phyloP scores from a whole-genome alignment of 2,113 vertebrate species.

The Siniperca chuatsi region DNA sequence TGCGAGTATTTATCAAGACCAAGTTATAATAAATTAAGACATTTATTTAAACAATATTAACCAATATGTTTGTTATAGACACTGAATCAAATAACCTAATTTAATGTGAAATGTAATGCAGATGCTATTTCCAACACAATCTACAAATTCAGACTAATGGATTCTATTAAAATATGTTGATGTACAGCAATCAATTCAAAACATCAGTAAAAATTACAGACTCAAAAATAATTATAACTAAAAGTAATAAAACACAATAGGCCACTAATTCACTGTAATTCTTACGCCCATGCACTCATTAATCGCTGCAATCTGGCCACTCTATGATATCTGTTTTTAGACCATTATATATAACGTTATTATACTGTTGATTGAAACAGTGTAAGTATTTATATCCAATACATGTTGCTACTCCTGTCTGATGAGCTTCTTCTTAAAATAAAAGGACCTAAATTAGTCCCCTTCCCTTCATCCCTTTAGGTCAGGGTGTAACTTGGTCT shows the following conservation, averaged over 20 bases:
- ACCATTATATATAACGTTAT: neutral
- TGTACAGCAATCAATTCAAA: neutral
- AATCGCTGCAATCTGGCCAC: neutral
- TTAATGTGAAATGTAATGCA: neutral
- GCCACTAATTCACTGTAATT: neutral
- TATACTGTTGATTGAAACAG: neutral
- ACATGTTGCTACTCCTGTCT: neutral
- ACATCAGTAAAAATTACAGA: neutral
- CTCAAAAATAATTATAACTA: neutral
- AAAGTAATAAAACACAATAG: neutral
- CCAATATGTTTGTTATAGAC: neutral
- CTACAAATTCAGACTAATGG: constrained; percentile 1
- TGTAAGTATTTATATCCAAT: neutral
- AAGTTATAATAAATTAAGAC: neutral
- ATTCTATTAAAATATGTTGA: neutral
- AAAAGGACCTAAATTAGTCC: neutral
- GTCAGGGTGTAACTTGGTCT: constrained; percentile 9
- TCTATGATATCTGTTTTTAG: neutral
- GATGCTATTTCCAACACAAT: neutral
- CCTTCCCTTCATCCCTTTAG: neutral
- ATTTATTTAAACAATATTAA: neutral
- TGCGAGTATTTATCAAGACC: neutral
- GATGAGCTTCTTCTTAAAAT: neutral
- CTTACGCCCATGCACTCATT: neutral
- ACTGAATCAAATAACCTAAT: neutral